A percentile compares a stretch with the other conserved stretches of the same genome.
phyloP scores from a whole-genome alignment of 2,797 vertebrate genomes.

The Hephaestus fuliginosus region DNA sequence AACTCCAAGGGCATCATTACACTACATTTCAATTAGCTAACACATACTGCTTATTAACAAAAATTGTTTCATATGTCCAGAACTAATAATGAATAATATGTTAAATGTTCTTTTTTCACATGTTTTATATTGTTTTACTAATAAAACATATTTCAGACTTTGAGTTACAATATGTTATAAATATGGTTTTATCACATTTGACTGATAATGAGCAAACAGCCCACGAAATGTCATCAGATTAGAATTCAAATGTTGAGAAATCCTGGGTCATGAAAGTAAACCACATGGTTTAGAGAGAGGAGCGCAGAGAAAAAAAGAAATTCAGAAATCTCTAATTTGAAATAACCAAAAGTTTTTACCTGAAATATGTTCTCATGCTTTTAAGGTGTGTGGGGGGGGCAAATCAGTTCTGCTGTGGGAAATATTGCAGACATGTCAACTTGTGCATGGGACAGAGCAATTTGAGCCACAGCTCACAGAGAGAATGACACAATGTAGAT shows the following conservation, averaged over 20 bases:
- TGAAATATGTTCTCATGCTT: not conserved
- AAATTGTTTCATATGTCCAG: not conserved
- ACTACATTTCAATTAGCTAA: conserved; percentile 60
- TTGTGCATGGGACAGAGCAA: not conserved
- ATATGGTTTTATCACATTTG: not conserved
- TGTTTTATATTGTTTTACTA: too few species aligned
- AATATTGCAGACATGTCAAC: conserved; percentile 7
- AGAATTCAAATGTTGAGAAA: not conserved
- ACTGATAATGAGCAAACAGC: not conserved
- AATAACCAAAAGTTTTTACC: not conserved
- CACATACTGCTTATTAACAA: conserved; percentile 17
- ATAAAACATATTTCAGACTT: too few species aligned
- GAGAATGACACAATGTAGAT: not conserved
- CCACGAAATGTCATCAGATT: not conserved
- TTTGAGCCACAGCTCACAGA: not conserved
- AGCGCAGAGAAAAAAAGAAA: not conserved
- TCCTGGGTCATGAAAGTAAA: not conserved
- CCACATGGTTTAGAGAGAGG: not conserved
- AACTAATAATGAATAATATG: too few species aligned
- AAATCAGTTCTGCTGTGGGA: not conserved
- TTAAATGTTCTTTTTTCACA: too few species aligned
- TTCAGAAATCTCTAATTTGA: not conserved
- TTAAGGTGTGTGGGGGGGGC: not conserved
- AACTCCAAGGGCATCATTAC: conserved; percentile 50
- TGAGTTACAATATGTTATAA: too few species aligned